Base-by-base conservation (phyloP, 2,113 vertebrate species). In the Salvelinus alpinus region DNA sequence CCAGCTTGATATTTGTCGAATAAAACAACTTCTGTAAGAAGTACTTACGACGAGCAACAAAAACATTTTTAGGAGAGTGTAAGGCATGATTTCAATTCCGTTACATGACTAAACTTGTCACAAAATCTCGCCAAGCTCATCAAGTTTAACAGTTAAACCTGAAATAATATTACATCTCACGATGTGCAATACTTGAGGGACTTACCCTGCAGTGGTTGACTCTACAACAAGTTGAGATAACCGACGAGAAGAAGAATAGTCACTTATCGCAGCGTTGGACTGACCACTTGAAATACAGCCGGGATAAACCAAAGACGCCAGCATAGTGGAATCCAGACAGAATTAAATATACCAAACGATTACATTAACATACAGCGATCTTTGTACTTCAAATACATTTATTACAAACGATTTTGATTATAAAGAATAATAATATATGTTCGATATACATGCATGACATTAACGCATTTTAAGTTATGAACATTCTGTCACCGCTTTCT, bases 201-300 rank as follows among this genome's bases (percentile, higher is more conserved):
- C 27, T 82, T 86, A 88, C 87, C 84, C 86, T 77, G 72, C 81
- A 59, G 82, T 78, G 82, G 78, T 8, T 72, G 66, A 74, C 71
- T 27, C 16, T 11, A 59, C 69, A 80, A 13, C 64, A 76, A 76
- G 74, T 62, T 31, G 74, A 59, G 7, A 31, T 5, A 8, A 62
- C 12, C 5, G 48, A 16, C 11, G 44, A 48, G 12, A 27, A 64
- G 34, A 5, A 27, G 27, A 16, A 27, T 18, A 67, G 18, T 47
- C 0, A n/a, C 18, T 13, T 69, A 34, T n/a, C 20, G 5, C 14
- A 47, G 62, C n/a, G 7, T 22, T 44, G 25, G 67, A 69, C 8
- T 4, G 51, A 24, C 38, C 54, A 22, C 71, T 24, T 77, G n/a
- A 83, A 82, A 77, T 71, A 76, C 80, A 72, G 72, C 44, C 54